Percentiles rank a stretch among this genome's conserved stretches.
Conservation (phyloP, 1,140 invertebrate species). For the Mercenaria mercenaria region DNA sequence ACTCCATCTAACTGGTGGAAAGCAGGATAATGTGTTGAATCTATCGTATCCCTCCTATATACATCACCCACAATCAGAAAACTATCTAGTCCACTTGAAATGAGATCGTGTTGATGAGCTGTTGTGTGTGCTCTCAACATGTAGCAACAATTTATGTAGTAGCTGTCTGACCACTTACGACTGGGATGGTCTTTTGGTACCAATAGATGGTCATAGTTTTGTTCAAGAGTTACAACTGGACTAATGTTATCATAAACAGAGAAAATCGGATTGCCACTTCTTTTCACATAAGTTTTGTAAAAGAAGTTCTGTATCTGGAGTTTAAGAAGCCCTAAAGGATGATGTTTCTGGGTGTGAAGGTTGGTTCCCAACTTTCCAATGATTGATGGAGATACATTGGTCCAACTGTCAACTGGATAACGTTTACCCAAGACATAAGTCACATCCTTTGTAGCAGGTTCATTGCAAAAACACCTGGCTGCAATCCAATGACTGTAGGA, state of each 20-base stretch:
- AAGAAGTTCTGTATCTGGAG: slow-evolving; percentile 95
- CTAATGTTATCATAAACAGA: slow-evolving; percentile 94
- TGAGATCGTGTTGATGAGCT: slow-evolving; percentile 96
- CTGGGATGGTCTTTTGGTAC: slow-evolving; percentile 95
- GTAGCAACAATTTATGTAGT: slow-evolving; percentile 94
- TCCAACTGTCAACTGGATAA: slow-evolving; percentile 92
- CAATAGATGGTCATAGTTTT: slow-evolving; percentile 94
- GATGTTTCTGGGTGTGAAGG: slow-evolving; percentile 92
- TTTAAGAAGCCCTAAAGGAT: slow-evolving; percentile 94
- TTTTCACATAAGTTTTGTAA: slow-evolving; percentile 91
- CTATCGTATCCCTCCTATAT: slow-evolving; percentile 98
- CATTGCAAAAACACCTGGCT: background rate
- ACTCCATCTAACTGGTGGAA: slow-evolving; percentile 98
- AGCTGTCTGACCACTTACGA: slow-evolving; percentile 93
- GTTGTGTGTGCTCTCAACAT: slow-evolving; percentile 97
- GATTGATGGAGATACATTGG: slow-evolving; percentile 95
- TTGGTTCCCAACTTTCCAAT: slow-evolving; percentile 91
- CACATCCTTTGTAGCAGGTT: slow-evolving; percentile 41
- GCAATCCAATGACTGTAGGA: background rate
- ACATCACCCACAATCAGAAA: slow-evolving; percentile 99
- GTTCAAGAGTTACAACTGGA: slow-evolving; percentile 93
- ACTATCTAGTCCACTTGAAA: slow-evolving; percentile 93
- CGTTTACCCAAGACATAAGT: slow-evolving; percentile 70
- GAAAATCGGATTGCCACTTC: slow-evolving; percentile 94
- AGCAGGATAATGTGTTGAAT: slow-evolving; percentile 97